phyloP scores from a whole-genome alignment of 1,140 invertebrate genomes.

The roundworm (Caenorhabditis elegans) region DNA sequence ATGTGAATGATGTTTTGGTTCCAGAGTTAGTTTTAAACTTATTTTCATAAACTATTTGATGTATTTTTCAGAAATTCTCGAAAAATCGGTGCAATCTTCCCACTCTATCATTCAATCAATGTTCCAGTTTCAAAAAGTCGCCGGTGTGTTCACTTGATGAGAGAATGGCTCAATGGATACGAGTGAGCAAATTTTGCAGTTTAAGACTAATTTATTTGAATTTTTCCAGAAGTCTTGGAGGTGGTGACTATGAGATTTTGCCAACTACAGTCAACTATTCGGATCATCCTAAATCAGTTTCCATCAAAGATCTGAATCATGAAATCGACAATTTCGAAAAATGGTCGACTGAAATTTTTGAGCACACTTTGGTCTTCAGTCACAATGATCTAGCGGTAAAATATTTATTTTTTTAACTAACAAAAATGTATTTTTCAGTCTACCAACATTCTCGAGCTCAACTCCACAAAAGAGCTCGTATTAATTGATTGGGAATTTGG shows the following conservation, averaged over 20 bases:
- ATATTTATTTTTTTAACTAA: background rate
- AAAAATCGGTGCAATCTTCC: background rate
- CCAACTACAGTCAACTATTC: background rate
- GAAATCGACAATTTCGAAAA: background rate
- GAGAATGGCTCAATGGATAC: background rate
- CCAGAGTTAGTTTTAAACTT: background rate
- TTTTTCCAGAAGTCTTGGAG: background rate
- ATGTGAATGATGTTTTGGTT: background rate
- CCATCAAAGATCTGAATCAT: background rate
- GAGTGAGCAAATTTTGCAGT: background rate
- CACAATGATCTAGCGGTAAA: background rate
- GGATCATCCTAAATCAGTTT: background rate
- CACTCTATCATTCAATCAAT: background rate
- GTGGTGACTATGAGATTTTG: background rate
- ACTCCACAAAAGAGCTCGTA: background rate
- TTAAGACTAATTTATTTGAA: too few species aligned
- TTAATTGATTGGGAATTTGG: background rate
- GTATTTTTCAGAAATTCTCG: constrained; percentile 13
- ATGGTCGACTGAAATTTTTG: background rate
- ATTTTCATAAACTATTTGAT: too few species aligned
- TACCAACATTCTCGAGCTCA: background rate
- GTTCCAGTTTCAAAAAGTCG: background rate
- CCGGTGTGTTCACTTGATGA: background rate
- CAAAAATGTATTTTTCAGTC: background rate
- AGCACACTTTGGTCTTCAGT: background rate